These are phyloP conservation scores for Chrysocyon brachyurus DNA, from an alignment of 2,797 vertebrate genomes.

Conservation along the genomic window DNA sequence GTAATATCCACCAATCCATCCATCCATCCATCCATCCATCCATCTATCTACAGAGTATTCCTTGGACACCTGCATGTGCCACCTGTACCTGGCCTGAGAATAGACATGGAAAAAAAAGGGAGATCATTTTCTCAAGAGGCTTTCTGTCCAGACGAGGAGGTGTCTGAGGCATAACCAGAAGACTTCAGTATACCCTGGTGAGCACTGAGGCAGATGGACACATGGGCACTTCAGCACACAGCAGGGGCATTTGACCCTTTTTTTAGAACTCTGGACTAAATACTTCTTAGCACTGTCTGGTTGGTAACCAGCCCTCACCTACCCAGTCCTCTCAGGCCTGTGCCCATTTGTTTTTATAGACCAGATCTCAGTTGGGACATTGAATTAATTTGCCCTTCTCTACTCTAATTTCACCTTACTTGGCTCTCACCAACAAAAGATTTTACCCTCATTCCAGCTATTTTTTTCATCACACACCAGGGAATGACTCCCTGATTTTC, in stretches of 20 bases:
- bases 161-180: neutral
- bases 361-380: neutral
- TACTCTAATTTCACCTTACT: neutral
- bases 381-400: neutral
- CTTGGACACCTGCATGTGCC: neutral
- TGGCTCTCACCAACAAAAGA: neutral
- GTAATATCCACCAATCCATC: neutral
- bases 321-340: neutral
- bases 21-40: neutral
- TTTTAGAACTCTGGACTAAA: neutral
- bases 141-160: neutral
- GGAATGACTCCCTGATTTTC: neutral
- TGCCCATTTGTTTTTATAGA: neutral
- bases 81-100: neutral
- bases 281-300: neutral
- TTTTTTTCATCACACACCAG: neutral
- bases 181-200: neutral
- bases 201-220: neutral
- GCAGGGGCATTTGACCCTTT: neutral
- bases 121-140: neutral
- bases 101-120: neutral
- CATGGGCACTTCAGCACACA: rapidly evolving
- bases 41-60: neutral
- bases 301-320: neutral
- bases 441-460: neutral